Conservation (phyloP, 2,888 invertebrate genomes). For the Augochlorella aurata region DNA sequence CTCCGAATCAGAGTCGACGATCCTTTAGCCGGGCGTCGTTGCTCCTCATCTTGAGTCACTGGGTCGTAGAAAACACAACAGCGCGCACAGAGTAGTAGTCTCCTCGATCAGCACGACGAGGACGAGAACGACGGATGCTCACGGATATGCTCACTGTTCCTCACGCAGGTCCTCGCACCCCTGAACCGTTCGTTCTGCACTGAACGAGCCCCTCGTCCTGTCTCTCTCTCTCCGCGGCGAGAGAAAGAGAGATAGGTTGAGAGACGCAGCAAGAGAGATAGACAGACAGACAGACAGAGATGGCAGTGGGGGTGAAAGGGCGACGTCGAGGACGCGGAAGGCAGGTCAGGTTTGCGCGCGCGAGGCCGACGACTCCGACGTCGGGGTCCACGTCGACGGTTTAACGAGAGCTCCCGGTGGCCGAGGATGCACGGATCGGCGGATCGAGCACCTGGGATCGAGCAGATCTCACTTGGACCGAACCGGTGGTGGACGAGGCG, state of each 20-base stretch:
- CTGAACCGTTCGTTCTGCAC: background rate
- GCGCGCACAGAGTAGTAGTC: background rate
- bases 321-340: constrained; percentile 6
- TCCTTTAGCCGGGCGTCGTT: constrained; percentile 34
- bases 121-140: too few species aligned
- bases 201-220: background rate
- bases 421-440: background rate
- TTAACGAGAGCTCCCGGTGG: background rate
- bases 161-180: background rate
- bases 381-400: background rate
- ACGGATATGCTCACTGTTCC: constrained; percentile 1
- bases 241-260: background rate
- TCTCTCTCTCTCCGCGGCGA: constrained; percentile 8
- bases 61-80: background rate
- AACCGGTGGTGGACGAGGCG: background rate
- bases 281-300: background rate
- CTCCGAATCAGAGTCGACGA: constrained; percentile 38
- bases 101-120: background rate
- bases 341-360: constrained; percentile 22
- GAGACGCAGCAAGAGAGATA: too few species aligned
- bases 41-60: constrained; percentile 32
- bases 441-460: background rate
- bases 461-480: background rate
- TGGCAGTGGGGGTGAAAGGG: background rate
- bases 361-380: background rate